Evolutionary conservation across 2,113 vertebrate species (phyloP), one percentile per base, ranked within the genome.

Genomic region (Atractosteus spatula): DNA sequence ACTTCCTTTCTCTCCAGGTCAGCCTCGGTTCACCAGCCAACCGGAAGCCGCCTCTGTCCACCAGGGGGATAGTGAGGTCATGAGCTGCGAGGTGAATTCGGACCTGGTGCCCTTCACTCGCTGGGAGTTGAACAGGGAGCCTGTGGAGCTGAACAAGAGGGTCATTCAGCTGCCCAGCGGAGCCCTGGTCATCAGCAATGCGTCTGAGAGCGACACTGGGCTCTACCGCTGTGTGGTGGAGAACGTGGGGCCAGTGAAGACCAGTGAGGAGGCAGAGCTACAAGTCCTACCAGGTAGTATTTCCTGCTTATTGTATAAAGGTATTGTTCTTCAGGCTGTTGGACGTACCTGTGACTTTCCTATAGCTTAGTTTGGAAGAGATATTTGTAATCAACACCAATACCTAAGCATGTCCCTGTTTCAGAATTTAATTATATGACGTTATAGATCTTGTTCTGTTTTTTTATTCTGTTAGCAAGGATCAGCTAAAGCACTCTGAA

Each of bases 211-310:
- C 0, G 96, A 99, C 41, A 86, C 82, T 0, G 97, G 96, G 0
- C 84, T 92, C 0, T 99, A 99, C 42, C 95, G 94, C 76, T 99
- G 97, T 14, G 1, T 92, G 67, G 86, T 98, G 16, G 97, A 97
- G 75, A 90, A 88, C 0, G 90, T 87, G 0, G 96, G 94, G 0
- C 72, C 89, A 0, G 89, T 91, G 12, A 99, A 98, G 80, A 88
- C 89, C 79, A 98, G 96, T 4, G 97, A 98, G 0, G 97, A 99
- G 80, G 96, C 92, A 0, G 91, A 94, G 84, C 89, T 99, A 61
- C 90, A 84, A 70, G 76, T 96, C 11, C 83, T 94, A 64, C 82
- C 93, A 92, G 97, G 97, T 99, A 93, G 76, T 14, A 16, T 3
- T 3, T 10, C 17, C 0, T 29, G 17, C 17, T 29, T 29, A 29